Evolutionary conservation across 2,113 vertebrate genomes (phyloP).

Genomic region (Excalfactoria chinensis): DNA sequence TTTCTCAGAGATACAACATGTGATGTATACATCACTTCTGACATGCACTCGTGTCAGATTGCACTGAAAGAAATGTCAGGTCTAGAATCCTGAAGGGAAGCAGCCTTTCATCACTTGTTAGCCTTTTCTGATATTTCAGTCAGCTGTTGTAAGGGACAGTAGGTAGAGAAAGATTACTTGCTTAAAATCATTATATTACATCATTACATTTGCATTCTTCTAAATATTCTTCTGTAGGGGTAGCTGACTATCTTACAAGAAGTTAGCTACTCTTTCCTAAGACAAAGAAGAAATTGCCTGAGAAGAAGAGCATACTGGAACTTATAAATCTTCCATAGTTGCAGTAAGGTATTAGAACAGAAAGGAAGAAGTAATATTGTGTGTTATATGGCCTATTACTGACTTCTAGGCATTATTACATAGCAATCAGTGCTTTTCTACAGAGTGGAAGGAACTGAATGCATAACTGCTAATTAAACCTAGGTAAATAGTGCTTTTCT

Average conservation of each 20-base stretch:
- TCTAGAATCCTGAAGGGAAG: not conserved
- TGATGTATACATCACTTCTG: fast-evolving
- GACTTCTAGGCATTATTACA: not conserved
- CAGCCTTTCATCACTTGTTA: not conserved
- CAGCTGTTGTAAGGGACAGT: not conserved
- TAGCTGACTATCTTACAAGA: not conserved
- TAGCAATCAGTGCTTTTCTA: not conserved
- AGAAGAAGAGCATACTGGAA: not conserved
- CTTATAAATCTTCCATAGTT: not conserved
- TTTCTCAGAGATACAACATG: not conserved
- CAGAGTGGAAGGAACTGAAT: not conserved
- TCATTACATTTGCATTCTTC: not conserved
- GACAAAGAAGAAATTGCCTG: not conserved
- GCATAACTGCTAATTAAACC: constrained; percentile 7
- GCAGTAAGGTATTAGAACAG: not conserved
- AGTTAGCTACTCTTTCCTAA: not conserved
- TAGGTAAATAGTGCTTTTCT: not conserved
- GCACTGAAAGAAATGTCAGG: not conserved
- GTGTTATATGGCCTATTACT: not conserved
- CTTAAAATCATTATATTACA: not conserved
- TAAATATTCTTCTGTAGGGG: not conserved
- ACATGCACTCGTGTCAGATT: fast-evolving
- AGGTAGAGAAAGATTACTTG: not conserved
- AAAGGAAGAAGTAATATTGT: not conserved
- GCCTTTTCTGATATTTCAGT: not conserved